phyloP scores from a whole-genome alignment of 2,113 vertebrate genomes.

The Zosterops borbonicus region DNA sequence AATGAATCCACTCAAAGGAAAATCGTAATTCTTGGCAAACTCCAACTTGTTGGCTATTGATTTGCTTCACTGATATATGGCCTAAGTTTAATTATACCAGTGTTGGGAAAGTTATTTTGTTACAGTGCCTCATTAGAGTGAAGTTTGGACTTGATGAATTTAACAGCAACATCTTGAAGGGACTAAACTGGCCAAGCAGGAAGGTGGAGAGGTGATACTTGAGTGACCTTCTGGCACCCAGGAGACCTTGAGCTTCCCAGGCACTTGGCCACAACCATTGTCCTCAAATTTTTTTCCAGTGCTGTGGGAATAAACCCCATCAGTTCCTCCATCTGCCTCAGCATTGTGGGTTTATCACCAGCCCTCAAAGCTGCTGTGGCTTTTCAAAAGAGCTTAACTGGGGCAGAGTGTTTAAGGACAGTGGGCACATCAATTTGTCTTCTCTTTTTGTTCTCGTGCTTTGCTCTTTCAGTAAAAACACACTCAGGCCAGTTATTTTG shows the following conservation, averaged over 20 bases:
- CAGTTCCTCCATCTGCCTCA: neutral
- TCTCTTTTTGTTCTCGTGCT: neutral
- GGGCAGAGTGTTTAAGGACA: neutral
- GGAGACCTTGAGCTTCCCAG: neutral
- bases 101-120: conserved; percentile 2
- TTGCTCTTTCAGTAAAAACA: neutral
- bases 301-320: accelerated
- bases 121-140: neutral
- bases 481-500: neutral
- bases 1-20: neutral
- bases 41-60: neutral
- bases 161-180: neutral
- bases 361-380: neutral
- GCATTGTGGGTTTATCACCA: neutral
- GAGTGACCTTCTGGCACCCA: neutral
- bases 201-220: neutral
- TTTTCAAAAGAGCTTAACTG: neutral
- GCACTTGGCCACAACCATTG: neutral
- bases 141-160: neutral
- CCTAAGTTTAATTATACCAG: neutral
- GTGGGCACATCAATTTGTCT: neutral
- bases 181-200: neutral
- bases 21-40: neutral
- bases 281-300: neutral
- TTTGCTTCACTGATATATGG: conserved; percentile 30